Conservation (phyloP, 1,140 invertebrate genomes). For the Venturia canescens region DNA sequence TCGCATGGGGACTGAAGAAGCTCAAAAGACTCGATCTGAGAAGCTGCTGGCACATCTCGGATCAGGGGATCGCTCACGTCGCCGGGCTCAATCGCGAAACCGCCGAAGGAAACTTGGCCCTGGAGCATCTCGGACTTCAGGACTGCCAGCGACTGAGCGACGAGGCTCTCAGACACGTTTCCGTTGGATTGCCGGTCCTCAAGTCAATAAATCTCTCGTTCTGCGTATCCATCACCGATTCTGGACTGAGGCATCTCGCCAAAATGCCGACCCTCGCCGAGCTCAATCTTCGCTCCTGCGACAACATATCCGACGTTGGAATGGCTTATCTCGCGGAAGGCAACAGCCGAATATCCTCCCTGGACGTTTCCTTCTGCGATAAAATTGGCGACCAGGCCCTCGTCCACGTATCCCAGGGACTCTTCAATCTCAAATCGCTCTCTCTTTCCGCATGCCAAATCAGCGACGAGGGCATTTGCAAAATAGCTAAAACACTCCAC, state of each 20-base stretch:
- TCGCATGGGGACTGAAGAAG: slow-evolving; percentile 91
- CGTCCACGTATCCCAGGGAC: slow-evolving; percentile 90
- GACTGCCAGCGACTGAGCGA: slow-evolving; percentile 96
- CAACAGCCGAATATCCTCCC: slow-evolving; percentile 84
- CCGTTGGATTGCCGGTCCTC: slow-evolving; percentile 86
- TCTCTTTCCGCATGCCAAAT: slow-evolving; percentile 95
- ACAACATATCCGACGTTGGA: slow-evolving; percentile 94
- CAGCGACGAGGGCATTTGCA: slow-evolving; percentile 92
- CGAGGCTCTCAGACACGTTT: slow-evolving; percentile 90
- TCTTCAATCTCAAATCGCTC: slow-evolving; percentile 88
- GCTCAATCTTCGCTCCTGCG: slow-evolving; percentile 94
- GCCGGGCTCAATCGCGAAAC: slow-evolving; percentile 84
- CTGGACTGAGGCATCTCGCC: slow-evolving; percentile 91
- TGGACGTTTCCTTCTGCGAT: slow-evolving; percentile 97
- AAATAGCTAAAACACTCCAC: slow-evolving; percentile 88
- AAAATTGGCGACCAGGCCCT: slow-evolving; percentile 94
- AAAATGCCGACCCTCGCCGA: slow-evolving; percentile 89
- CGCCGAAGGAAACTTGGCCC: slow-evolving; percentile 82
- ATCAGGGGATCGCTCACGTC: slow-evolving; percentile 91
- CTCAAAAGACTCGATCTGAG: slow-evolving; percentile 90
- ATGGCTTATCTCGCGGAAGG: slow-evolving; percentile 94
- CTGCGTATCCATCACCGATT: slow-evolving; percentile 94
- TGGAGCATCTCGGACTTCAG: slow-evolving; percentile 93
- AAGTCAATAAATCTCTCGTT: slow-evolving; percentile 95
- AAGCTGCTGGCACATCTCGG: slow-evolving; percentile 94